phyloP scores from a whole-genome alignment of 92 coral and sea anemone genomes.

The Blastomussa wellsi region DNA sequence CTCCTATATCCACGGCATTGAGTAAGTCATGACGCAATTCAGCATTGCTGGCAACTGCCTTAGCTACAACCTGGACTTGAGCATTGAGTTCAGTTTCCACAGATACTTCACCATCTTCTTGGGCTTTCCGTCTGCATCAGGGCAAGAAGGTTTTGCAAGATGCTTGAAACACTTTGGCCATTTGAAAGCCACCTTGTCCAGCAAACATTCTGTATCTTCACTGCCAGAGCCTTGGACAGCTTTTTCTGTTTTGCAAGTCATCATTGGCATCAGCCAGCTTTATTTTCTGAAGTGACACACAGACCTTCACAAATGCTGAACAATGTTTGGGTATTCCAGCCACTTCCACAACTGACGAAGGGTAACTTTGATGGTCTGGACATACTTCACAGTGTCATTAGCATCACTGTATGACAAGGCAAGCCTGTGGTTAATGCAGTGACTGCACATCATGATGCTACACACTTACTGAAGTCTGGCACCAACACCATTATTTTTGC shows the following conservation, averaged over 20 bases:
- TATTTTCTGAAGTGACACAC: conserved; percentile 19
- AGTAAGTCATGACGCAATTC: conserved; percentile 35
- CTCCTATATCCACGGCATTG: conserved; percentile 41
- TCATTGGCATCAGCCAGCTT: conserved; percentile 37
- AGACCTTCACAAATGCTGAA: conserved; percentile 23
- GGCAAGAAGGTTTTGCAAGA: conserved; percentile 29
- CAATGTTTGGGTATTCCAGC: conserved; percentile 35
- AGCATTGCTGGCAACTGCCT: conserved; percentile 37
- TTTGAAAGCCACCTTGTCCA: conserved; percentile 44
- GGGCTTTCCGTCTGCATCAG: conserved; percentile 35
- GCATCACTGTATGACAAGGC: conserved; percentile 53
- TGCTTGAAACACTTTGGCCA: conserved; percentile 42
- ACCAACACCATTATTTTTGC: conserved; percentile 52
- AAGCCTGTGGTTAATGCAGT: conserved; percentile 55
- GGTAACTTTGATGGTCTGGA: conserved; percentile 42
- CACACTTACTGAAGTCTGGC: conserved; percentile 51
- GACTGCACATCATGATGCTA: conserved; percentile 49
- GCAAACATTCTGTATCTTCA: conserved; percentile 41
- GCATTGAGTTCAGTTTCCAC: conserved; percentile 33
- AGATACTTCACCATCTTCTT: conserved; percentile 26
- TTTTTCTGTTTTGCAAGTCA: conserved; percentile 22
- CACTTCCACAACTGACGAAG: conserved; percentile 50
- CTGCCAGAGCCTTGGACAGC: conserved; percentile 37
- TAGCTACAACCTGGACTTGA: conserved; percentile 34
- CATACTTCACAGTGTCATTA: conserved; percentile 51